Conservation (phyloP, 2,888 invertebrate species). For the Drosophila kambysellisi region DNA sequence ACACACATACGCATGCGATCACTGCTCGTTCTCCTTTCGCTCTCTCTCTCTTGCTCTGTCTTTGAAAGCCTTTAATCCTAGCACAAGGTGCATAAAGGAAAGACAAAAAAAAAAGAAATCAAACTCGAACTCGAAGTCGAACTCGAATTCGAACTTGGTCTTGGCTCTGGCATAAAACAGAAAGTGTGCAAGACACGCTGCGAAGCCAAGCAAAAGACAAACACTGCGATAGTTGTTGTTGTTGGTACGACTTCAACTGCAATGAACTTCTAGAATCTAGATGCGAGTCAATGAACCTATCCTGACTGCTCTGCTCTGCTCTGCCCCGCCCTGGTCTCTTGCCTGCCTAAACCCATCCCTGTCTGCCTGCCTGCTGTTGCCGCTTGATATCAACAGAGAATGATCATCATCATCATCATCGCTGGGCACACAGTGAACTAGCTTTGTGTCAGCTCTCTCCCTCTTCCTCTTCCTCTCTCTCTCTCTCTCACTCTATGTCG, state of each 20-base stretch:
- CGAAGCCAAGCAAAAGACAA: slow-evolving; percentile 71
- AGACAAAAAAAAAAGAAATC: slow-evolving; percentile 1
- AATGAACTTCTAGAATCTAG: slow-evolving; percentile 80
- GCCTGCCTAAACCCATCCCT: slow-evolving; percentile 18
- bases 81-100: slow-evolving; percentile 73
- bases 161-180: slow-evolving; percentile 64
- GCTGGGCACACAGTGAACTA: slow-evolving; percentile 64
- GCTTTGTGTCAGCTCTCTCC: slow-evolving; percentile 61
- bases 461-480: slow-evolving; percentile 15
- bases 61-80: slow-evolving; percentile 79
- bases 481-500: background rate
- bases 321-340: slow-evolving; percentile 19
- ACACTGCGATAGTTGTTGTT: slow-evolving; percentile 46
- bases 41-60: slow-evolving; percentile 25
- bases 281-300: slow-evolving; percentile 78
- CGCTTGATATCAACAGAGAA: slow-evolving; percentile 70
- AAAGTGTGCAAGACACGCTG: slow-evolving; percentile 77
- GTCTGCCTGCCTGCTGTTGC: slow-evolving; percentile 36
- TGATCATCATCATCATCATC: slow-evolving; percentile 67
- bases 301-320: slow-evolving; percentile 59
- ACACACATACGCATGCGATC: slow-evolving; percentile 46
- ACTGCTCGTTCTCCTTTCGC: slow-evolving; percentile 33
- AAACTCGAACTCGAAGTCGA: slow-evolving; percentile 15
- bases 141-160: slow-evolving; percentile 3
- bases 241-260: slow-evolving; percentile 68